These are phyloP conservation scores for Hirtodrosophila histrioides DNA, from an alignment of 2,888 invertebrate species.

Conservation along the genomic window DNA sequence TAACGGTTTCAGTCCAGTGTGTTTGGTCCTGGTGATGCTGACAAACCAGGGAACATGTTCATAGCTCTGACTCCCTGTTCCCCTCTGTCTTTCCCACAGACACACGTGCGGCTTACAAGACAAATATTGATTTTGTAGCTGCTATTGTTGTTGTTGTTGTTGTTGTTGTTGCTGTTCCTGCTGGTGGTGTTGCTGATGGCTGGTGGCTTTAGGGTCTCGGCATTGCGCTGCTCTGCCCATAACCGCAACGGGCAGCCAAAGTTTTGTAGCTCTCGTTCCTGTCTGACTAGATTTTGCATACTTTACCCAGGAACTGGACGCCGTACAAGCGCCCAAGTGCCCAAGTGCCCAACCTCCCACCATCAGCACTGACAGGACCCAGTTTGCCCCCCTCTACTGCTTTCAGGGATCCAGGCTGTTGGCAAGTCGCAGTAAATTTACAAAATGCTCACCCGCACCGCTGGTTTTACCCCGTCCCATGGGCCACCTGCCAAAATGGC, in stretches of 20 bases:
- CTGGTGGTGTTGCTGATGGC: constrained; percentile 14
- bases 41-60: constrained; percentile 37
- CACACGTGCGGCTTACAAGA: constrained; percentile 77
- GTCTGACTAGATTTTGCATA: constrained; percentile 53
- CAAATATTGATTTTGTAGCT: constrained; percentile 73
- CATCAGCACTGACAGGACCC: neutral
- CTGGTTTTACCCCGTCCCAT: constrained; percentile 9
- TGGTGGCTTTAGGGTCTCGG: constrained; percentile 12
- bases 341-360: no score
- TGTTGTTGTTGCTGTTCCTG: neutral
- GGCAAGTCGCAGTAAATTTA: constrained; percentile 41
- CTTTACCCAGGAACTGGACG: constrained; percentile 17
- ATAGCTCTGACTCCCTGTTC: constrained; percentile 19
- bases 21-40: constrained; percentile 11
- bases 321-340: neutral
- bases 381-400: neutral
- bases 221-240: constrained; percentile 42
- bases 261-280: constrained; percentile 41
- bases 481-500: constrained; percentile 34
- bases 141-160: constrained; percentile 37
- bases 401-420: constrained; percentile 24
- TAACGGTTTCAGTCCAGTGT: constrained; percentile 18
- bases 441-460: constrained; percentile 27
- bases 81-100: constrained; percentile 13
- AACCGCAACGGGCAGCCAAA: constrained; percentile 56